A percentile compares a stretch with the other conserved stretches of the same genome.
These are phyloP conservation scores for Mungos mungo DNA, from an alignment of 2,113 vertebrate species.

Conservation along the genomic window DNA sequence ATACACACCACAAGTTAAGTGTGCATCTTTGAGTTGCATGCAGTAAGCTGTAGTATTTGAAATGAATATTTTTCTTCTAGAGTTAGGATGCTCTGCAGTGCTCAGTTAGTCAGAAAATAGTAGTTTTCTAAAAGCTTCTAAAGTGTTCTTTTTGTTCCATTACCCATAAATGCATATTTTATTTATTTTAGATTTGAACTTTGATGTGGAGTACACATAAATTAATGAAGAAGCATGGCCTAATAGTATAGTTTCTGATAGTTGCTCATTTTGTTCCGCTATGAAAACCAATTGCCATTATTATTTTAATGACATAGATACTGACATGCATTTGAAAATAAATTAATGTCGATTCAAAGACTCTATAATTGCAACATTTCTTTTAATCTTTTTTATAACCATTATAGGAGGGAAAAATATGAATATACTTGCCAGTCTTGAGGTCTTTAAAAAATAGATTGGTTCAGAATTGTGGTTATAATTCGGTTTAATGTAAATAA, in stretches of 20 bases:
- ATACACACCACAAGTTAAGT: not conserved
- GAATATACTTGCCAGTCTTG: slow-evolving; percentile 47
- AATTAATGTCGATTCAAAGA: slow-evolving; percentile 26
- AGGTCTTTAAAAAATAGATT: slow-evolving; percentile 49
- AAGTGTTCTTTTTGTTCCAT: slow-evolving; percentile 11
- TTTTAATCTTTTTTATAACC: slow-evolving; percentile 33
- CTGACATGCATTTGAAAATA: slow-evolving; percentile 24
- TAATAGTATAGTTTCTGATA: slow-evolving; percentile 17
- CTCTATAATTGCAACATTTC: slow-evolving; percentile 49
- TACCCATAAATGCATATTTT: slow-evolving; percentile 12
- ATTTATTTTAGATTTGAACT: slow-evolving; percentile 45
- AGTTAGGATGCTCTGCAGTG: not conserved
- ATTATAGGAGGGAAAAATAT: not conserved
- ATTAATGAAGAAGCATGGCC: slow-evolving; percentile 5
- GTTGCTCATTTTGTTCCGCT: slow-evolving; percentile 23
- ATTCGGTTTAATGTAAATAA: slow-evolving; percentile 46
- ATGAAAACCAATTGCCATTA: slow-evolving; percentile 2
- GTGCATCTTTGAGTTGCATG: not conserved
- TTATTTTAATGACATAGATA: slow-evolving; percentile 45
- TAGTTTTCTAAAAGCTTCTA: slow-evolving; percentile 8
- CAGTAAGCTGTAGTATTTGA: not conserved
- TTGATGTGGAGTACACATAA: slow-evolving; percentile 40
- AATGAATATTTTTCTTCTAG: not conserved
- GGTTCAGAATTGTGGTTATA: slow-evolving; percentile 36
- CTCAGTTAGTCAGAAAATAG: not conserved